Evolutionary conservation across 2,888 invertebrate species (phyloP).

Genomic region (Amblyjoppa proteus): DNA sequence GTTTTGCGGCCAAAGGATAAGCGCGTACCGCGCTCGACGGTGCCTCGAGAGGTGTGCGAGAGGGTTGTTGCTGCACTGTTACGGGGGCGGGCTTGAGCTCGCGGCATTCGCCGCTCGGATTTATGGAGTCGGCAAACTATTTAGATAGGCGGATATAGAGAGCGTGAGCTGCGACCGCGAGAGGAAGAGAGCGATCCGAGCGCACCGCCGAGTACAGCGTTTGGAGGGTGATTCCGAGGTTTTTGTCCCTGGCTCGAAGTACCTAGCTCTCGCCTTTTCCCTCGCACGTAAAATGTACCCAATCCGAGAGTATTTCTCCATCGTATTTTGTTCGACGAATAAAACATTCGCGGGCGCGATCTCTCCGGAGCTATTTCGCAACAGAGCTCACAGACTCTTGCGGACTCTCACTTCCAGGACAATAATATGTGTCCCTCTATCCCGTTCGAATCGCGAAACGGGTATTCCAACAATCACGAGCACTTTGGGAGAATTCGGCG

Average conservation of each 20-base stretch:
- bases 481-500: constrained; percentile 38
- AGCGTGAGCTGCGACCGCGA: constrained; percentile 27
- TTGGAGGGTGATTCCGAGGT: constrained; percentile 56
- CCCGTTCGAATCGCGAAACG: constrained; percentile 36
- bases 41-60: constrained; percentile 13
- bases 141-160: constrained; percentile 79
- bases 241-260: constrained; percentile 53
- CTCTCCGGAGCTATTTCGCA: background rate
- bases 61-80: constrained; percentile 17
- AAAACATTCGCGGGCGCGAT: constrained; percentile 44
- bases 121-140: constrained; percentile 82
- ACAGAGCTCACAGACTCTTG: constrained; percentile 10
- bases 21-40: background rate
- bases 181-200: constrained; percentile 56
- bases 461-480: constrained; percentile 62
- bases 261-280: constrained; percentile 37
- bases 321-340: constrained; percentile 38
- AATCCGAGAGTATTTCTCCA: constrained; percentile 21
- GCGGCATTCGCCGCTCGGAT: constrained; percentile 77
- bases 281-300: constrained; percentile 1
- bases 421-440: constrained; percentile 45
- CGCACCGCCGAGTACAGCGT: constrained; percentile 3
- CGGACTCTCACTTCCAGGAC: constrained; percentile 12
- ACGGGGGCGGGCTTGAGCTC: constrained; percentile 48
- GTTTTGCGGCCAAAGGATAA: constrained; percentile 1